Evolutionary conservation across 2,888 invertebrate species (phyloP), one percentile per base, ranked within the genome.

Genomic region (Ommatoiulus sabulosus): DNA sequence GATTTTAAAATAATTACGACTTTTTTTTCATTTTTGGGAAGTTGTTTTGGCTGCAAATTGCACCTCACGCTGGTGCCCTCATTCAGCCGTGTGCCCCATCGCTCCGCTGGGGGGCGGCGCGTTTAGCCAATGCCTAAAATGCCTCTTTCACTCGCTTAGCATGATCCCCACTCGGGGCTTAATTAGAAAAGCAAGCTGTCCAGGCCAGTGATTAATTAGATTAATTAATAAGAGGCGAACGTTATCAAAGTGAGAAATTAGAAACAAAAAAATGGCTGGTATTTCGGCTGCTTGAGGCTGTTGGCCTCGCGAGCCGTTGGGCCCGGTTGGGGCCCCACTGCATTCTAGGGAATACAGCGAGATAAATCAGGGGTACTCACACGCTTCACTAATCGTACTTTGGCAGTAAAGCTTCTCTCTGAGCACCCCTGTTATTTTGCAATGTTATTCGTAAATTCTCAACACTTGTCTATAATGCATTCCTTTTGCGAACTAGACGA

Each of bases 1-100:
- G 57, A 57, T 57, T 57, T n/a, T 57, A 57, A 57, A 57, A 57
- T 57, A 57, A 57, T 57, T 57, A 57, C n/a, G n/a, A 57, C 57
- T 57, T 57, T 57, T 57, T 57, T 57, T 10, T n/a, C 15, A 17
- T 17, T 46, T 46, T 46, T 46, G 46, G 46, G 46, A 46, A 57
- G 15, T 57, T 57, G 57, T 57, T 57, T 57, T 57, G 57, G 57
- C 57, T 15, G 57, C 57, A 57, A 57, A 57, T 57, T 57, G 57
- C 57, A n/a, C 57, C 57, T 57, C 46, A 46, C 46, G 46, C 46
- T 46, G 46, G 46, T 46, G 46, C 46, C 46, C 8, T n/a, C 57
- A 57, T 57, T 57, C 57, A 57, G n/a, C n/a, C 57, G 15, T 2
- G 57, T 57, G 57, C 57, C 57, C 57, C 57, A 57, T 17, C 57